A percentile compares a stretch with the other conserved stretches of the same genome.
These are phyloP conservation scores for Ceratina calcarata DNA, from an alignment of 1,140 invertebrate species.

Conservation along the genomic window DNA sequence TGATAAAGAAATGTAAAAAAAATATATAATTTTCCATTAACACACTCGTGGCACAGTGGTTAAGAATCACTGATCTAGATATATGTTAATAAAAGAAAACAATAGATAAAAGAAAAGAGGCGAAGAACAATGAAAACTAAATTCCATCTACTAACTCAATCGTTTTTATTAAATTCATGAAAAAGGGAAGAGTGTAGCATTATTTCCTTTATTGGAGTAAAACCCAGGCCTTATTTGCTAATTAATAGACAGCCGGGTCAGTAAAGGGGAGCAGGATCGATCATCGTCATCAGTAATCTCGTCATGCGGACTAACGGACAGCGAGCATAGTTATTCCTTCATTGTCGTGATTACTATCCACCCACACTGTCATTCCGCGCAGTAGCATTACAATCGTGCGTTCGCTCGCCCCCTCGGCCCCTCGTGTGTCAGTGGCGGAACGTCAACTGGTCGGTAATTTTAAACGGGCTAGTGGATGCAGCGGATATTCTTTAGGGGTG, in stretches of 20 bases:
- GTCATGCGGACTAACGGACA: slow-evolving; percentile 52
- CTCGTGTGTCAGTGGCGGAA: slow-evolving; percentile 1
- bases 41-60: too few species aligned
- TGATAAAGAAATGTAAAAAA: too few species aligned
- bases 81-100: too few species aligned
- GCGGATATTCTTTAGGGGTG: slow-evolving; percentile 32
- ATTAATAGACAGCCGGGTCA: slow-evolving; percentile 2
- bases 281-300: slow-evolving; percentile 57
- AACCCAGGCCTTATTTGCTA: slow-evolving; percentile 9
- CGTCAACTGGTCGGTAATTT: slow-evolving; percentile 22
- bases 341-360: slow-evolving; percentile 63
- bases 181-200: too few species aligned
- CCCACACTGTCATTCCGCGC: slow-evolving; percentile 54
- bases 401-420: slow-evolving; percentile 17
- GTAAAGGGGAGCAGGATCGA: slow-evolving; percentile 8
- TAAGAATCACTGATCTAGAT: too few species aligned
- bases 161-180: too few species aligned
- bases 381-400: slow-evolving; percentile 44
- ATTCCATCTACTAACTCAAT: too few species aligned
- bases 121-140: too few species aligned
- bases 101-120: too few species aligned
- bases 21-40: too few species aligned
- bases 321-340: slow-evolving; percentile 61
- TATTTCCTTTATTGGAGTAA: too few species aligned
- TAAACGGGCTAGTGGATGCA: slow-evolving; percentile 32